These are phyloP conservation scores for Nyctereutes procyonoides DNA, from an alignment of 2,113 vertebrate genomes.

Conservation along the genomic window DNA sequence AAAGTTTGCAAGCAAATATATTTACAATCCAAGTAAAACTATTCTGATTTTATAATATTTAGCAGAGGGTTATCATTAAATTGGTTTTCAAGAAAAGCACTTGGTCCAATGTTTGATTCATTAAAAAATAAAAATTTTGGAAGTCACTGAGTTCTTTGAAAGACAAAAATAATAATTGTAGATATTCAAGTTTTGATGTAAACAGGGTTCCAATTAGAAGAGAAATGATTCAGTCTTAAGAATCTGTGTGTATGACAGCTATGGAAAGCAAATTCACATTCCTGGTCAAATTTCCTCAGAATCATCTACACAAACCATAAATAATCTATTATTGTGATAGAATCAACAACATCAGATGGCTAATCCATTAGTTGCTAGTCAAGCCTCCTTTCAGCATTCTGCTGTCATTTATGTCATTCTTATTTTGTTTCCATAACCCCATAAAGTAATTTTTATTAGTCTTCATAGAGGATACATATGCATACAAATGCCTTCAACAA, in stretches of 20 bases:
- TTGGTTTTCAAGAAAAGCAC: background rate
- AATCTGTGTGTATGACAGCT: background rate
- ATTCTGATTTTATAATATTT: background rate
- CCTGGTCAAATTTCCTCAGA: background rate
- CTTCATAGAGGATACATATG: background rate
- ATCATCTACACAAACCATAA: background rate
- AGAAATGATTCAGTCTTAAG: background rate
- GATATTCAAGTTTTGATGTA: background rate
- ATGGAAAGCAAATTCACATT: background rate
- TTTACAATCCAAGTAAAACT: background rate
- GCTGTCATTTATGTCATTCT: background rate
- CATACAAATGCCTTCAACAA: background rate
- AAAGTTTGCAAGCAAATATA: background rate
- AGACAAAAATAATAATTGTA: background rate
- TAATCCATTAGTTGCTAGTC: background rate
- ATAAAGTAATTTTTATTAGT: background rate
- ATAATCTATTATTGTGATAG: background rate
- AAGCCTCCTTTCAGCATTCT: background rate
- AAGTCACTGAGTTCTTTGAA: background rate
- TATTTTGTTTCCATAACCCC: background rate
- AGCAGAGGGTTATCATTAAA: background rate
- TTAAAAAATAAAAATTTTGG: slow-evolving; percentile 14
- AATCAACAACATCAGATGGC: background rate
- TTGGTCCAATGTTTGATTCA: background rate
- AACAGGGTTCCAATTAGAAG: background rate